These are phyloP conservation scores for Stegostoma tigrinum DNA, from an alignment of 2,113 vertebrate genomes.

Conservation along the genomic window DNA sequence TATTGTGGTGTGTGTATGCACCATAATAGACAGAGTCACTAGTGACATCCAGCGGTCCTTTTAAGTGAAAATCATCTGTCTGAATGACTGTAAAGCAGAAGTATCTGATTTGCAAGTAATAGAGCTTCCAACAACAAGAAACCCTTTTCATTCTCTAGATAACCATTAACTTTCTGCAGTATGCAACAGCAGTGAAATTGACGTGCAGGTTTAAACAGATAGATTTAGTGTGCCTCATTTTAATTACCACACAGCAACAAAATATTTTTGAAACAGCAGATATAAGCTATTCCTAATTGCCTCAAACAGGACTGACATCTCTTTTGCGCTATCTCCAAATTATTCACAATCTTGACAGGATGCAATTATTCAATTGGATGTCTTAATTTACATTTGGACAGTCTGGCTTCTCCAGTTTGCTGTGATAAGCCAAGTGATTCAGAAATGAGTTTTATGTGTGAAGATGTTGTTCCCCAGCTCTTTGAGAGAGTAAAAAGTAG, in stretches of 20 bases:
- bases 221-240: conserved; percentile 24
- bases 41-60: conserved; percentile 14
- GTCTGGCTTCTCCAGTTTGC: neutral
- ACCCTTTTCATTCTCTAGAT: neutral
- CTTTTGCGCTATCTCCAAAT: conserved; percentile 22
- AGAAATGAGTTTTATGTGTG: neutral
- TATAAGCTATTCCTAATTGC: conserved; percentile 8
- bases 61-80: neutral
- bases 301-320: conserved; percentile 25
- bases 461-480: neutral
- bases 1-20: neutral
- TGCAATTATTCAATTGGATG: conserved; percentile 32
- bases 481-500: neutral
- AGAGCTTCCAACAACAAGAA: conserved; percentile 12
- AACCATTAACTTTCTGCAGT: conserved; percentile 5
- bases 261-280: conserved; percentile 18
- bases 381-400: neutral
- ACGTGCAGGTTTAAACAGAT: neutral
- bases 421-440: conserved; percentile 17
- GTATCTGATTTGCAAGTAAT: conserved; percentile 20
- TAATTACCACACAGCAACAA: conserved; percentile 21
- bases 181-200: neutral
- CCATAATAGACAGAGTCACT: neutral
- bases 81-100: conserved; percentile 7
- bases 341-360: conserved; percentile 33